Evolutionary conservation across 2,797 vertebrate species (phyloP), one percentile per base, ranked within the genome.

Genomic region (Diplodus puntazzo): DNA sequence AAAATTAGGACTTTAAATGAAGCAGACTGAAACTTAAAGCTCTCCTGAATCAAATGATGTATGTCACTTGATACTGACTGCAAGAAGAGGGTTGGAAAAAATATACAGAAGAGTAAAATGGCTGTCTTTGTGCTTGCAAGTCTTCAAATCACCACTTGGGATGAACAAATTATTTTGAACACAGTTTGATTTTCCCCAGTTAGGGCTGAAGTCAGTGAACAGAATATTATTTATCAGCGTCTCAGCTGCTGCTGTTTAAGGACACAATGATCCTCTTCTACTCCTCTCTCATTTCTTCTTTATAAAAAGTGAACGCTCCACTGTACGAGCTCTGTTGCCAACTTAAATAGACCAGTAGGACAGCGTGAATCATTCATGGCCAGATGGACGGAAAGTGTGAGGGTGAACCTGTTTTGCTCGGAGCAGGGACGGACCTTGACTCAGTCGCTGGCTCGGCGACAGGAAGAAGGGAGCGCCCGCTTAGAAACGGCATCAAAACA

Each of bases 301-400:
- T 17, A 27, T 23, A 11, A 16, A 55, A 55, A 80, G 46, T 58
- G 64, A 79, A 63, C 66, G 70, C 66, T 62, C 77, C 54, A 11
- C 69, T 70, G 69, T 74, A 54, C 27, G 14, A 27, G 39, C 49
- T 64, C 52, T 11, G 78, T 12, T 73, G 53, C 74, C 82, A 70
- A 58, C 79, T 77, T 61, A 85, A 90, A 81, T 52, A 80, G 79
- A 77, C 61, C 71, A 64, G 69, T 70, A 61, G 69, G 73, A 60
- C 83, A 70, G 85, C 16, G 67, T 93, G 92, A 95, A 84, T 92
- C 92, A 94, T 90, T 92, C 84, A 76, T 88, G 88, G 88, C 77
- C 75, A 82, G 86, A 74, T 79, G 50, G 68, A 84, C 77, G 92
- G 93, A 95, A 93, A 94, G 70, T 83, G 77, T 92, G 93, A 92